phyloP scores from a whole-genome alignment of 2,113 vertebrate species.

The Cygnus atratus region DNA sequence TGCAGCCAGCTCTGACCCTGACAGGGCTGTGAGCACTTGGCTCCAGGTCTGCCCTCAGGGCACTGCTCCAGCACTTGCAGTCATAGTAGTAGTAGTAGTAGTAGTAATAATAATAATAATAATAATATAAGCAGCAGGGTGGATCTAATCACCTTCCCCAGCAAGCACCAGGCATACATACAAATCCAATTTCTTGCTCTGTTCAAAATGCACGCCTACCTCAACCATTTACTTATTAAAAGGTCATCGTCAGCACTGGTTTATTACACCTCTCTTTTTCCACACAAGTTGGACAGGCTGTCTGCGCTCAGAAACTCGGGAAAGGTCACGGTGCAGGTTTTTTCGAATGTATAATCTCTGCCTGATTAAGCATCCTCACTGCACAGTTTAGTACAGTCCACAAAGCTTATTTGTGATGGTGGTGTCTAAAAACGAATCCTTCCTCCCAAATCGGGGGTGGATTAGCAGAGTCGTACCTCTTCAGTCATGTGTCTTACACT shows the following conservation, averaged over 20 bases:
- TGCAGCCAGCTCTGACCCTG: no score
- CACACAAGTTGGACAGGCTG: constrained; percentile 19
- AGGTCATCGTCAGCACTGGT: constrained; percentile 33
- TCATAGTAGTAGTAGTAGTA: no score
- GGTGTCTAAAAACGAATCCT: not conserved
- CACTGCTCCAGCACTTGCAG: no score
- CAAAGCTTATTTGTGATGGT: not conserved
- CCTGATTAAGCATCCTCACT: not conserved
- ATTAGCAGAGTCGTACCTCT: not conserved
- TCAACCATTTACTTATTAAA: constrained; percentile 45
- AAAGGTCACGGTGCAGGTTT: constrained; percentile 40
- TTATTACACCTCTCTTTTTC: constrained; percentile 23
- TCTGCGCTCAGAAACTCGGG: not conserved
- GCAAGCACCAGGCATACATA: not conserved
- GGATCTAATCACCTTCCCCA: not conserved
- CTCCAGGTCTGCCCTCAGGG: no score
- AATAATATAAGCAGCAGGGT: not conserved
- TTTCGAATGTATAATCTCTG: not conserved
- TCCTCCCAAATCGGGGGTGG: not conserved
- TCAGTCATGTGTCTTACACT: not conserved
- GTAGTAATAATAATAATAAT: no score
- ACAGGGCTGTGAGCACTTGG: no score
- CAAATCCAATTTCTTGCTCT: not conserved
- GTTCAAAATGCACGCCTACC: not conserved
- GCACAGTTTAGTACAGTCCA: not conserved